These are phyloP conservation scores for Idaea dimidiata DNA, from an alignment of 2,888 invertebrate species.

Conservation along the genomic window DNA sequence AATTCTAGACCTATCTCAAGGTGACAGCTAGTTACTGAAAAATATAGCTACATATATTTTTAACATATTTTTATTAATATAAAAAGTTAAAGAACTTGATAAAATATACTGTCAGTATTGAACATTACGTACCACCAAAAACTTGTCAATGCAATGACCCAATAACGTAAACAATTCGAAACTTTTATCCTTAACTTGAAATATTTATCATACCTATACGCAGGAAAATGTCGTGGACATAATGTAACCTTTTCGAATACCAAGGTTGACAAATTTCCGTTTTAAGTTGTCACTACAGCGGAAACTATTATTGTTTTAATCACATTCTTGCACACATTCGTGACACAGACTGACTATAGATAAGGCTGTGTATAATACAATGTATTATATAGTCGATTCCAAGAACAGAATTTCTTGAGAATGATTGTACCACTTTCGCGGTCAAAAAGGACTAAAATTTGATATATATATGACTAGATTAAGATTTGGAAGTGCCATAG, in stretches of 20 bases:
- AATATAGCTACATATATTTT: too few relatives aligned
- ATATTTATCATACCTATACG: conserved; percentile 25
- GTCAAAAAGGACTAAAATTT: too few relatives aligned
- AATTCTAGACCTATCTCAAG: too few relatives aligned
- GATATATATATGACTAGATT: too few relatives aligned
- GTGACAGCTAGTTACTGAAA: too few relatives aligned
- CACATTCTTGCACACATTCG: conserved; percentile 35
- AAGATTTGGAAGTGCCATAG: too few relatives aligned
- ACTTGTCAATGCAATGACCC: conserved; percentile 1
- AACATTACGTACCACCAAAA: not conserved
- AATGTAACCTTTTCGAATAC: conserved; percentile 18
- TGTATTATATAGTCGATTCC: not conserved
- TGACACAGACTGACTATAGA: conserved; percentile 24
- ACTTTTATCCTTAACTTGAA: conserved; percentile 25
- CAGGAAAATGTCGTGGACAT: conserved; percentile 29
- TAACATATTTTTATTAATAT: too few relatives aligned
- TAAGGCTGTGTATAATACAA: not conserved
- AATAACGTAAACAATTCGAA: conserved; percentile 17
- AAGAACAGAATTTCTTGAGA: not conserved
- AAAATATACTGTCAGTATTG: not conserved
- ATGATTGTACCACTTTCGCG: too few relatives aligned
- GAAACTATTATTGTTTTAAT: conserved; percentile 6
- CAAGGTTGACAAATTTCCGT: conserved; percentile 5
- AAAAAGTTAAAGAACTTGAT: too few relatives aligned
- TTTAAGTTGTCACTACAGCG: not conserved